Conservation (phyloP, 1,140 invertebrate genomes). For the Nilaparvata lugens region DNA sequence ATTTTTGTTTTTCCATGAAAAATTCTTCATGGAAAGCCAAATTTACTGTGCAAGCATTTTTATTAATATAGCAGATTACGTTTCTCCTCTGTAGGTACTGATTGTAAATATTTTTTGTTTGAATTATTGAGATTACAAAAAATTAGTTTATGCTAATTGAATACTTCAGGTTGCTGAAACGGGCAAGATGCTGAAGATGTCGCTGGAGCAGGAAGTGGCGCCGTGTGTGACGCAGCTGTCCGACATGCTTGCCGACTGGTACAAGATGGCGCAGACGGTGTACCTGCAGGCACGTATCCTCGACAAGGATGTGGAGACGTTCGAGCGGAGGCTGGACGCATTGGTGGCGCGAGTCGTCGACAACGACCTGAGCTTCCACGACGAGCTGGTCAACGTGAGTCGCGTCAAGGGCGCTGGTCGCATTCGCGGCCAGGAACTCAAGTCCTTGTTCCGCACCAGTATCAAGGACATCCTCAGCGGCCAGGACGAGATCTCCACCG, state of each 20-base stretch:
- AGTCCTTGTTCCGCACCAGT: slow-evolving; percentile 30
- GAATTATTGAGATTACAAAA: too few species aligned
- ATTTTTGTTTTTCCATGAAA: too few species aligned
- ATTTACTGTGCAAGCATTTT: too few species aligned
- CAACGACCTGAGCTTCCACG: slow-evolving; percentile 25
- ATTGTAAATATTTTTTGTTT: too few species aligned
- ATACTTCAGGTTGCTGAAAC: slow-evolving; percentile 57
- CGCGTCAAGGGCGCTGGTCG: slow-evolving; percentile 13
- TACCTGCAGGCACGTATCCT: slow-evolving; percentile 62
- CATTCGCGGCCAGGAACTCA: slow-evolving; percentile 14
- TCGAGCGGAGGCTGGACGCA: slow-evolving; percentile 36
- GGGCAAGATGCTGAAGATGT: slow-evolving; percentile 39
- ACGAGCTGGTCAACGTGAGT: slow-evolving; percentile 21
- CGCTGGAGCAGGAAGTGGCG: slow-evolving; percentile 54
- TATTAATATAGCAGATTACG: too few species aligned
- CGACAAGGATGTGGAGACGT: slow-evolving; percentile 56
- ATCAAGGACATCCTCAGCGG: slow-evolving; percentile 37
- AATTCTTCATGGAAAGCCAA: too few species aligned
- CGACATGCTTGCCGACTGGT: slow-evolving; percentile 70
- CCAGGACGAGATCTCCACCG: slow-evolving; percentile 38
- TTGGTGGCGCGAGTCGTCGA: slow-evolving; percentile 28
- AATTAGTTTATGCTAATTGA: slow-evolving; percentile 33
- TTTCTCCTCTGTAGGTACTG: too few species aligned
- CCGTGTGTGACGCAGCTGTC: slow-evolving; percentile 55
- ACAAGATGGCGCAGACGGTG: slow-evolving; percentile 72